A percentile compares a stretch with the other conserved stretches of the same genome.
These are phyloP conservation scores for Zaprionus ghesquierei DNA, from an alignment of 1,140 invertebrate genomes.

Conservation along the genomic window DNA sequence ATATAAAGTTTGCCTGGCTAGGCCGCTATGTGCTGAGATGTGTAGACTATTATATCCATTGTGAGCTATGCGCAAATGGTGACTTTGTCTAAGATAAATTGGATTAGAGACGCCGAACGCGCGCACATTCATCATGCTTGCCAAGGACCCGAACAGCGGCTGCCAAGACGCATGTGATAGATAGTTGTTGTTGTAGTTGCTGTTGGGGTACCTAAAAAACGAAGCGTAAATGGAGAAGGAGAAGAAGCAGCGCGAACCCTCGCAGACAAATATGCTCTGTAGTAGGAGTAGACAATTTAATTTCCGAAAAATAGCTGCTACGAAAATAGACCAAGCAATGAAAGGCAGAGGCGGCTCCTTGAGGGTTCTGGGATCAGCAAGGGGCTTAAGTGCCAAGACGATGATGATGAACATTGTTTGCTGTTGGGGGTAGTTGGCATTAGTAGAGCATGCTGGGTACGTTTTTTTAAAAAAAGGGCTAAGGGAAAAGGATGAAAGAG, in stretches of 20 bases:
- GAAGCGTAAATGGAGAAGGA: not conserved
- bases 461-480: conserved; percentile 30
- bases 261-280: conserved; percentile 64
- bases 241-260: conserved; percentile 32
- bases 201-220: conserved; percentile 51
- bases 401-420: not conserved
- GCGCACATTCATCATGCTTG: conserved; percentile 71
- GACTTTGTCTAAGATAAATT: conserved; percentile 80
- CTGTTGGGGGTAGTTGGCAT: conserved; percentile 43
- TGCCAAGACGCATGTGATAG: conserved; percentile 55
- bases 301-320: conserved; percentile 65
- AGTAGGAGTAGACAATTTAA: conserved; percentile 80
- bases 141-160: not conserved
- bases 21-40: conserved; percentile 19
- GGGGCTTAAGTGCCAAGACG: conserved; percentile 39
- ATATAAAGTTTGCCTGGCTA: conserved; percentile 31
- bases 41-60: conserved; percentile 59
- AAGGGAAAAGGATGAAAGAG: conserved; percentile 15
- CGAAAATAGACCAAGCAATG: conserved; percentile 33
- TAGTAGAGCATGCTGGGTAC: conserved; percentile 60
- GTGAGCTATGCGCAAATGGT: conserved; percentile 36
- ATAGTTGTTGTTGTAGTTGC: conserved; percentile 44
- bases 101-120: conserved; percentile 75
- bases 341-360: conserved; percentile 35
- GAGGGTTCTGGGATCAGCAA: conserved; percentile 18